Evolutionary conservation across 2,113 vertebrate species (phyloP).

Genomic region (Ammodytes dubius): DNA sequence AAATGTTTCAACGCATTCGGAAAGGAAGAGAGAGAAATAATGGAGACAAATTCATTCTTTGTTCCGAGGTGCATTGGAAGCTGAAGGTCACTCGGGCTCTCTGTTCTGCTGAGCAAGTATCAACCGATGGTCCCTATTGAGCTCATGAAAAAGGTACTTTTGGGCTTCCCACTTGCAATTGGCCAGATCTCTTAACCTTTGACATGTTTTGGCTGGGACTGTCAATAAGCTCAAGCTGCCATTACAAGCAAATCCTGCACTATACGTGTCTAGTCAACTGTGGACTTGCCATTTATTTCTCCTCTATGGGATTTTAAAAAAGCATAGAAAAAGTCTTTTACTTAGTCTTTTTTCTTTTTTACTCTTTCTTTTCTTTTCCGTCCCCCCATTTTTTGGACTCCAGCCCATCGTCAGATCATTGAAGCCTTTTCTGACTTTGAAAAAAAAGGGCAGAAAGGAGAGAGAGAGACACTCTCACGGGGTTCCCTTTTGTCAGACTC

Average conservation of each 20-base stretch:
- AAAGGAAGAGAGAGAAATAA: slow-evolving; percentile 50
- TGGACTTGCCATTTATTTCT: slow-evolving; percentile 81
- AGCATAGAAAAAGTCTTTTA: slow-evolving; percentile 83
- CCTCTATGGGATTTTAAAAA: slow-evolving; percentile 82
- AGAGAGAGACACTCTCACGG: slow-evolving; percentile 80
- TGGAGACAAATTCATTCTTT: slow-evolving; percentile 76
- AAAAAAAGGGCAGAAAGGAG: slow-evolving; percentile 75
- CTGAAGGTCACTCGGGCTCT: slow-evolving; percentile 59
- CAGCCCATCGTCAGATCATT: slow-evolving; percentile 80
- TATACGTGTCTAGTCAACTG: slow-evolving; percentile 79
- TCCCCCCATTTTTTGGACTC: slow-evolving; percentile 79
- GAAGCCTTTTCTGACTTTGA: slow-evolving; percentile 80
- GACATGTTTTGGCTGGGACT: slow-evolving; percentile 83
- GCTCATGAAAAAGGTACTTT: slow-evolving; percentile 71
- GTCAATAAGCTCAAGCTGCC: slow-evolving; percentile 78
- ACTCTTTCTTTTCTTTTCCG: slow-evolving; percentile 82
- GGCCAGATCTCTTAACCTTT: slow-evolving; percentile 83
- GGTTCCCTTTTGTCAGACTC: slow-evolving; percentile 84
- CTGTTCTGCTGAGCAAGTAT: slow-evolving; percentile 70
- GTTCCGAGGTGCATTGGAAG: slow-evolving; percentile 54
- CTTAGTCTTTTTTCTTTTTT: slow-evolving; percentile 73
- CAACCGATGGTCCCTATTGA: slow-evolving; percentile 74
- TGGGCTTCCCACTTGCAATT: slow-evolving; percentile 75
- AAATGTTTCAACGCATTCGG: slow-evolving; percentile 35
- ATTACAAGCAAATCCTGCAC: slow-evolving; percentile 82